These are phyloP conservation scores for Agapornis roseicollis DNA, from an alignment of 2,113 vertebrate genomes.

Conservation along the genomic window DNA sequence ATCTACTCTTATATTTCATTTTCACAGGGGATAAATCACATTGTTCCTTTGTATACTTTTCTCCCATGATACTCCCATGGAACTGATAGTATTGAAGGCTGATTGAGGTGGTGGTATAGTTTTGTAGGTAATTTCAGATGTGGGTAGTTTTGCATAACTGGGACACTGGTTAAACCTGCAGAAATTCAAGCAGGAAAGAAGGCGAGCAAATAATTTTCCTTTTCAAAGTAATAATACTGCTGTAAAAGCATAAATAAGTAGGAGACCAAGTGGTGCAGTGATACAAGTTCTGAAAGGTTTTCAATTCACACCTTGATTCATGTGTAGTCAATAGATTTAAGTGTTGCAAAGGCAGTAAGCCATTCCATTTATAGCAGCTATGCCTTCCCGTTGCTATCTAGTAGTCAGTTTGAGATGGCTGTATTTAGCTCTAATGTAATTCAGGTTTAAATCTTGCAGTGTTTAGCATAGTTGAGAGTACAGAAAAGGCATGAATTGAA, in stretches of 20 bases:
- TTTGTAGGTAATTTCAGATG: neutral
- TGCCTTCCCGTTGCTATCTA: neutral
- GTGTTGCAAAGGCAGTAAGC: neutral
- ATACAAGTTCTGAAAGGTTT: neutral
- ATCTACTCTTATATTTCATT: neutral
- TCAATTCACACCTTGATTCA: neutral
- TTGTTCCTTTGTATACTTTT: neutral
- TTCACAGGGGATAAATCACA: neutral
- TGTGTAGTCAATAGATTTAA: neutral
- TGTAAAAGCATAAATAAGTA: neutral
- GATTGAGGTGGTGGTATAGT: neutral
- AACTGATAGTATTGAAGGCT: neutral
- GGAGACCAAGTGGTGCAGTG: neutral
- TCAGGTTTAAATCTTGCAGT: neutral
- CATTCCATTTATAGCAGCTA: neutral
- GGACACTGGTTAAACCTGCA: neutral
- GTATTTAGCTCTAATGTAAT: neutral
- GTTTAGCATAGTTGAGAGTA: neutral
- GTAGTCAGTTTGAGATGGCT: neutral
- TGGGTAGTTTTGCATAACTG: neutral
- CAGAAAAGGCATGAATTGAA: neutral
- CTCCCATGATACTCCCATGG: neutral
- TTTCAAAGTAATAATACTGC: neutral
- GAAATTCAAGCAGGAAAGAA: neutral
- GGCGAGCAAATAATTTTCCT: neutral